These are phyloP conservation scores for Eristalis arbustorum DNA, from an alignment of 2,888 invertebrate genomes.

Conservation along the genomic window DNA sequence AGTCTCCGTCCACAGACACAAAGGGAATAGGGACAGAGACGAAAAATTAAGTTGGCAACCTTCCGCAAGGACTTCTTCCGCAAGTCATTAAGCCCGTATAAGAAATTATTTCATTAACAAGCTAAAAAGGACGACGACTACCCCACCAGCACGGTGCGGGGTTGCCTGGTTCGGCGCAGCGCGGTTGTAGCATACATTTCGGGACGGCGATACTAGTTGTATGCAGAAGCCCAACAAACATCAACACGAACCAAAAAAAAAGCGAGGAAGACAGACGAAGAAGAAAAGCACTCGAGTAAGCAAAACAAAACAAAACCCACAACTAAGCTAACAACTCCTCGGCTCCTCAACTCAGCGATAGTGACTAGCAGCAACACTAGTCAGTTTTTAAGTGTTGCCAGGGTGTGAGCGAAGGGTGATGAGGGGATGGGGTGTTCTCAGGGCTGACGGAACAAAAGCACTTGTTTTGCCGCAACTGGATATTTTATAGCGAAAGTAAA, in stretches of 20 bases:
- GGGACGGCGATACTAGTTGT: background rate
- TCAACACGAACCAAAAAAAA: conserved; percentile 23
- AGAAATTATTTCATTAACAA: conserved; percentile 74
- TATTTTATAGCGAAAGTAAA: conserved; percentile 68
- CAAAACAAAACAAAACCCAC: conserved; percentile 68
- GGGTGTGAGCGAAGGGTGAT: background rate
- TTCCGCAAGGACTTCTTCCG: conserved; percentile 70
- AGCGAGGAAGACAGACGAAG: conserved; percentile 2
- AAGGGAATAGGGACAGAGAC: conserved; percentile 25
- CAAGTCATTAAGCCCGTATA: conserved; percentile 74
- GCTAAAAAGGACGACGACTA: conserved; percentile 70
- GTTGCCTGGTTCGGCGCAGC: background rate
- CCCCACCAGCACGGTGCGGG: background rate
- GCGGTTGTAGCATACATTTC: background rate
- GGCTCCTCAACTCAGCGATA: background rate
- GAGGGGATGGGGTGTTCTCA: background rate
- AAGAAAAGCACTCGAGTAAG: conserved; percentile 55
- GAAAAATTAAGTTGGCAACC: conserved; percentile 70
- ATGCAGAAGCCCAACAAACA: conserved; percentile 39
- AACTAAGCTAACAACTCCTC: conserved; percentile 65
- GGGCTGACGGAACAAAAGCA: conserved; percentile 53
- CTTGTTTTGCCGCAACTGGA: conserved; percentile 69
- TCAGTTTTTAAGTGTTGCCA: conserved; percentile 49
- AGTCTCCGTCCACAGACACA: background rate
- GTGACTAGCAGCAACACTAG: conserved; percentile 38